Percentiles rank a stretch among this genome's conserved stretches.
Evolutionary conservation across 92 coral and sea anemone genomes (phyloP).

Genomic region (Virgularia gustaviana): DNA sequence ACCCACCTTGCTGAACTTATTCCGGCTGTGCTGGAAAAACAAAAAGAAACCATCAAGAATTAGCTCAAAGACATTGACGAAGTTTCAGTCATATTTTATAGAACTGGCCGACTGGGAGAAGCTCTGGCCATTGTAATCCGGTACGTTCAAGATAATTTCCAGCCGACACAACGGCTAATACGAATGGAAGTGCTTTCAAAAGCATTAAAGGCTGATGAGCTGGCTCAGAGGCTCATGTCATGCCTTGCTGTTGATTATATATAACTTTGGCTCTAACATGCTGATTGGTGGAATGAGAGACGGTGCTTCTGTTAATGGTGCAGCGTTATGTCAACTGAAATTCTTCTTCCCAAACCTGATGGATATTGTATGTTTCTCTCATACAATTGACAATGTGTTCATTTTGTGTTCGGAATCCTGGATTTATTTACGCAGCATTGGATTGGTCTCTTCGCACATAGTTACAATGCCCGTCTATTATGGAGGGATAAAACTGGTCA

Average conservation of each 20-base stretch:
- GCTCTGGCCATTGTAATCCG: conserved; percentile 55
- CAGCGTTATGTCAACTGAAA: conserved; percentile 55
- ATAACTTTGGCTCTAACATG: conserved; percentile 29
- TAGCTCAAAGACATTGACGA: conserved; percentile 32
- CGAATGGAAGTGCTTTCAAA: conserved; percentile 49
- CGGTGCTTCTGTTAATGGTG: conserved; percentile 57
- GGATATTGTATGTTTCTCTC: conserved; percentile 43
- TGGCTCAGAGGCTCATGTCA: conserved; percentile 63
- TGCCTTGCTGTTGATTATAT: conserved; percentile 50
- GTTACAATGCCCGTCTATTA: conserved; percentile 27
- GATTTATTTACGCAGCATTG: conserved; percentile 33
- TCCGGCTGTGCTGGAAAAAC: conserved; percentile 35
- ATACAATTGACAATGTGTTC: conserved; percentile 50
- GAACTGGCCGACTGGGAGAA: conserved; percentile 42
- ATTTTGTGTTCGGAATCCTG: conserved; percentile 57
- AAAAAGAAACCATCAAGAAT: conserved; percentile 36
- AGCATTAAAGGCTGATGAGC: conserved; percentile 52
- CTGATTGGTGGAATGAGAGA: conserved; percentile 51
- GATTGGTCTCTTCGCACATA: conserved; percentile 22
- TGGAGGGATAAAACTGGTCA: conserved; percentile 21
- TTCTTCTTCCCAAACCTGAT: conserved; percentile 58
- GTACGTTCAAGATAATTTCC: conserved; percentile 55
- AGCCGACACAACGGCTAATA: conserved; percentile 51
- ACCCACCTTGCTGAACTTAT: conserved; percentile 10
- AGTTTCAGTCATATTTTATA: conserved; percentile 54